Evolutionary conservation across 2,888 invertebrate genomes (phyloP).

Genomic region (Acleris sparsana): DNA sequence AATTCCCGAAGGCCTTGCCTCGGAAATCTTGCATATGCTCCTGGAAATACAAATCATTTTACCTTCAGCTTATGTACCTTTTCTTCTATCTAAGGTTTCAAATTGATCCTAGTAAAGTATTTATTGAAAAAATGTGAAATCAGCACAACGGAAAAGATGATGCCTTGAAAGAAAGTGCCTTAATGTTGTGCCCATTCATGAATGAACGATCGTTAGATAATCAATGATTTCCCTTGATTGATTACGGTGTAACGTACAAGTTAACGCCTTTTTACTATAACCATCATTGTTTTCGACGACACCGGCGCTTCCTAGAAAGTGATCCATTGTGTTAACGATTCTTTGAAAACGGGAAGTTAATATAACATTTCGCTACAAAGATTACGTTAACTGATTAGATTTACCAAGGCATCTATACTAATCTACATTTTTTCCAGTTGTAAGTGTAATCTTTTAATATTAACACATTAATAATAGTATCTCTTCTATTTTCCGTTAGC

Average conservation of each 20-base stretch:
- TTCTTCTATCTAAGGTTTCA: no score
- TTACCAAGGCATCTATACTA: neutral
- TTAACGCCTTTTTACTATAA: slow-evolving; percentile 29
- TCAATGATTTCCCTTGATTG: slow-evolving; percentile 33
- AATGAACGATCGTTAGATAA: slow-evolving; percentile 12
- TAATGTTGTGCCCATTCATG: slow-evolving; percentile 12
- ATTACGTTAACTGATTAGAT: neutral
- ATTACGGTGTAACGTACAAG: slow-evolving; percentile 27
- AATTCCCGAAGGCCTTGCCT: slow-evolving; percentile 90
- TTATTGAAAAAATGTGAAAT: no score
- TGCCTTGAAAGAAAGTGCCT: slow-evolving; percentile 7
- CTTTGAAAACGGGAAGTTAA: slow-evolving; percentile 33
- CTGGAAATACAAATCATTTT: slow-evolving; percentile 75
- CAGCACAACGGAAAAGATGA: slow-evolving; percentile 12
- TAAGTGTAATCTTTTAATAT: slow-evolving; percentile 1
- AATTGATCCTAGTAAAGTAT: no score
- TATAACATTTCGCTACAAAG: slow-evolving; percentile 8
- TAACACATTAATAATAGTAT: slow-evolving; percentile 8
- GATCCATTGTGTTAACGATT: slow-evolving; percentile 32
- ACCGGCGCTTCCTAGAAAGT: slow-evolving; percentile 32
- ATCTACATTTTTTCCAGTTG: neutral
- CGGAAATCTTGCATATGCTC: slow-evolving; percentile 92
- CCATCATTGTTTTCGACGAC: slow-evolving; percentile 26
- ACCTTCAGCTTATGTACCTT: neutral
- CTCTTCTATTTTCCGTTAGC: slow-evolving; percentile 7